These are phyloP conservation scores for Zelleria hepariella DNA, from an alignment of 2,888 invertebrate species.

Conservation along the genomic window DNA sequence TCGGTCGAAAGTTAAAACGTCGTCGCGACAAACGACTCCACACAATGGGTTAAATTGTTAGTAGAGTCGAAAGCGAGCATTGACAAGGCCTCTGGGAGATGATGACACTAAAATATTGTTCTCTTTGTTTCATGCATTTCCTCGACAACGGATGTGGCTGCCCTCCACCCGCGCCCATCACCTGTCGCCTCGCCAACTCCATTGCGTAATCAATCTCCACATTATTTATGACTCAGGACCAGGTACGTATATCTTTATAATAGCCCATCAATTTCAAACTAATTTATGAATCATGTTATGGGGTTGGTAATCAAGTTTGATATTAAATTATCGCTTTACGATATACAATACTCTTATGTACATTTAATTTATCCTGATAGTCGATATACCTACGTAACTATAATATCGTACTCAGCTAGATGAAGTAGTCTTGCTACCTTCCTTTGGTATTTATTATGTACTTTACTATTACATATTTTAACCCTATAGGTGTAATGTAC, in stretches of 20 bases:
- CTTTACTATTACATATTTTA: conserved; percentile 7
- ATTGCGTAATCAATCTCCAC: too few relatives aligned
- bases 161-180: neutral
- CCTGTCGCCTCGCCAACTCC: neutral
- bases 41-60: conserved; percentile 44
- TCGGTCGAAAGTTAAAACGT: conserved; percentile 44
- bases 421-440: conserved; percentile 25
- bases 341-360: neutral
- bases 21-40: conserved; percentile 30
- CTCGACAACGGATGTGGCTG: conserved; percentile 13
- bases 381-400: conserved; percentile 16
- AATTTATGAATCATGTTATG: conserved; percentile 13
- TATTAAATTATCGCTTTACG: neutral
- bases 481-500: neutral
- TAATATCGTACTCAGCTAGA: conserved; percentile 27
- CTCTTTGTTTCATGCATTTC: conserved; percentile 47
- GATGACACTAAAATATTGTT: neutral
- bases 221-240: conserved; percentile 39
- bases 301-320: conserved; percentile 23
- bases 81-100: neutral
- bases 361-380: neutral
- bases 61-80: conserved; percentile 37
- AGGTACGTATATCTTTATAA: conserved; percentile 44
- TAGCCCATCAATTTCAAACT: conserved; percentile 4
- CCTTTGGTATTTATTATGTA: conserved; percentile 17